These are phyloP conservation scores for Silurus aristotelis DNA, from an alignment of 2,797 vertebrate species.

Conservation along the genomic window DNA sequence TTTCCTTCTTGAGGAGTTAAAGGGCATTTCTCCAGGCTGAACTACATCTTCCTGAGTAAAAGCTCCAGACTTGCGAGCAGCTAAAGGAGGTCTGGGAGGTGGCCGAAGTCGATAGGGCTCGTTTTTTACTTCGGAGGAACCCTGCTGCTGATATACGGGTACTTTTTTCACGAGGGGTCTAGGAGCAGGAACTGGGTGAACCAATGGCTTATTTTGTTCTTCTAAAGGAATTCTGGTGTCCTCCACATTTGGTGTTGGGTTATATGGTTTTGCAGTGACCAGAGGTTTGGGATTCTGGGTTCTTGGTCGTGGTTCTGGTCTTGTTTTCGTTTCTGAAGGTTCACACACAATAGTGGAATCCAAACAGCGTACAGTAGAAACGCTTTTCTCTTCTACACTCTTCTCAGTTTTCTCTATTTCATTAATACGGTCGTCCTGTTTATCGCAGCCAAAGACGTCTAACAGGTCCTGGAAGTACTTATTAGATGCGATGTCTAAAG, in stretches of 20 bases:
- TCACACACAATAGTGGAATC: slow-evolving; percentile 43
- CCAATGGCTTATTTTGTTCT: background rate
- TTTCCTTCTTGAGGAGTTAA: slow-evolving; percentile 61
- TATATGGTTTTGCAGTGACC: slow-evolving; percentile 12
- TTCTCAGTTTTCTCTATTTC: slow-evolving; percentile 60
- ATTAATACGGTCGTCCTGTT: slow-evolving; percentile 61
- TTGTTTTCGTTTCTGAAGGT: slow-evolving; percentile 59
- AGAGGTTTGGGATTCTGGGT: slow-evolving; percentile 33
- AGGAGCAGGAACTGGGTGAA: slow-evolving; percentile 26
- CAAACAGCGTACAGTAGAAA: slow-evolving; percentile 67
- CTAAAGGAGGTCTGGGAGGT: slow-evolving; percentile 68
- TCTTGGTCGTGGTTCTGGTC: slow-evolving; percentile 83
- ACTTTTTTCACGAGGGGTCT: slow-evolving; percentile 74
- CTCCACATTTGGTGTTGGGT: background rate
- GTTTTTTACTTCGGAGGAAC: slow-evolving; percentile 46
- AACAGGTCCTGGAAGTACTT: slow-evolving; percentile 76
- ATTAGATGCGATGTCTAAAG: slow-evolving; percentile 55
- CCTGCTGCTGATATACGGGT: slow-evolving; percentile 49
- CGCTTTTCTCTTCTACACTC: slow-evolving; percentile 59
- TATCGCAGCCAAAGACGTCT: slow-evolving; percentile 71
- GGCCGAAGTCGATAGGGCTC: slow-evolving; percentile 20
- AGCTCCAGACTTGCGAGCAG: slow-evolving; percentile 70
- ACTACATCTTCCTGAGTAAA: slow-evolving; percentile 62
- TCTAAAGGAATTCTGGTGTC: background rate
- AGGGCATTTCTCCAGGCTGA: slow-evolving; percentile 59